Evolutionary conservation across 2,113 vertebrate species (phyloP).

Genomic region (Tragelaphus scriptus): DNA sequence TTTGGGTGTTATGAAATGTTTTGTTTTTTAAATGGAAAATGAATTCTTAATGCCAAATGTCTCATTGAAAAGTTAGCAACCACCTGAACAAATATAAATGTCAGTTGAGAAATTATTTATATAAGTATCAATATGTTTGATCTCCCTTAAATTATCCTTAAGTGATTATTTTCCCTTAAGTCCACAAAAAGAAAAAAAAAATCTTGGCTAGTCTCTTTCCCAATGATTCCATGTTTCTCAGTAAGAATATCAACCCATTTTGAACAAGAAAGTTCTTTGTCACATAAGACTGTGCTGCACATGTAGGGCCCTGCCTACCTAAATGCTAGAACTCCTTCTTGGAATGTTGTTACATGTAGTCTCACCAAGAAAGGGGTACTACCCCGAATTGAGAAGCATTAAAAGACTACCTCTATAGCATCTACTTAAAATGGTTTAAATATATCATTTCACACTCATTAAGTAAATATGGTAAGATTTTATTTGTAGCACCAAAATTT

Average conservation of each 20-base stretch:
- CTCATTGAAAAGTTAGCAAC: slow-evolving; percentile 17
- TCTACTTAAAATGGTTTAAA: slow-evolving; percentile 22
- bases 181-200: not conserved
- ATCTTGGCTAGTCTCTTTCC: not conserved
- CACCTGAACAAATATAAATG: not conserved
- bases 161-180: slow-evolving; percentile 33
- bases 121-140: not conserved
- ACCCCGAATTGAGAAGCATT: not conserved
- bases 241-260: not conserved
- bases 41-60: not conserved
- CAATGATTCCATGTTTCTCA: not conserved
- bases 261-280: not conserved
- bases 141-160: not conserved
- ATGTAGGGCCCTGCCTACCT: not conserved
- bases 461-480: slow-evolving; percentile 19
- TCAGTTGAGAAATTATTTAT: not conserved
- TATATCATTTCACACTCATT: not conserved
- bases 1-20: slow-evolving; percentile 15
- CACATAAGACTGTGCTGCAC: not conserved
- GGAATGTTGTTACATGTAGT: not conserved
- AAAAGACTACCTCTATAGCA: not conserved
- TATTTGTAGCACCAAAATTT: slow-evolving; percentile 28
- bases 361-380: not conserved
- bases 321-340: not conserved
- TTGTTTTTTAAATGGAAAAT: slow-evolving; percentile 4